phyloP scores from a whole-genome alignment of 2,888 invertebrate species.

The Disparrhopalites patrizii region DNA sequence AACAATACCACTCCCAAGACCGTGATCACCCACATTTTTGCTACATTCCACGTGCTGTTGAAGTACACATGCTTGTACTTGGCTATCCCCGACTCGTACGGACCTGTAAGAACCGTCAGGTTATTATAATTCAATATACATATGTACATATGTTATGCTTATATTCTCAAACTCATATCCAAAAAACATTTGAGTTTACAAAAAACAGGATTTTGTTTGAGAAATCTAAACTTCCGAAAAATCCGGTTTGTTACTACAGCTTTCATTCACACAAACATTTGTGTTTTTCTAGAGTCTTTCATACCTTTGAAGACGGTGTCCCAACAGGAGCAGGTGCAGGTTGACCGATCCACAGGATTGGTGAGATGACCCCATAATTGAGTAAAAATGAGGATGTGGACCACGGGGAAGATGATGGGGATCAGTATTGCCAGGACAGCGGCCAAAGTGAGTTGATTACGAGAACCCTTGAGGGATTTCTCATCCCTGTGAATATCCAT shows the following conservation, averaged over 20 bases:
- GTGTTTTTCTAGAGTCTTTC: background rate
- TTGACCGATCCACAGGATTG: conserved; percentile 61
- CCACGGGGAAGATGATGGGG: conserved; percentile 58
- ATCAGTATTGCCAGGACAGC: conserved; percentile 33
- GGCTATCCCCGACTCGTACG: conserved; percentile 66
- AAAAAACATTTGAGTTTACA: too few relatives aligned
- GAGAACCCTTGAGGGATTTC: background rate
- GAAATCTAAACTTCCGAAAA: background rate
- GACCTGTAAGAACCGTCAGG: conserved; percentile 54
- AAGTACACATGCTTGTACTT: conserved; percentile 69
- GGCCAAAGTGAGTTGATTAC: conserved; percentile 4
- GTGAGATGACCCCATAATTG: conserved; percentile 67
- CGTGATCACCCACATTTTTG: conserved; percentile 64
- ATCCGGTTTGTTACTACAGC: background rate
- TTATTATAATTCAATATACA: too few relatives aligned
- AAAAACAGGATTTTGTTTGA: background rate
- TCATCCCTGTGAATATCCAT: conserved; percentile 10
- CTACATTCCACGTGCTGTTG: conserved; percentile 62
- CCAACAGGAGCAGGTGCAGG: conserved; percentile 70
- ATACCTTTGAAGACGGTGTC: conserved; percentile 72
- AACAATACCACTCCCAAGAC: conserved; percentile 59
- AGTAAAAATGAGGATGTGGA: conserved; percentile 61
- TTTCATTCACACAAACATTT: background rate
- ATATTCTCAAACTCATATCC: too few relatives aligned
- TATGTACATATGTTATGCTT: too few relatives aligned